Evolutionary conservation across 2,888 invertebrate genomes (phyloP).

Genomic region (Eupithecia pulchellata): DNA sequence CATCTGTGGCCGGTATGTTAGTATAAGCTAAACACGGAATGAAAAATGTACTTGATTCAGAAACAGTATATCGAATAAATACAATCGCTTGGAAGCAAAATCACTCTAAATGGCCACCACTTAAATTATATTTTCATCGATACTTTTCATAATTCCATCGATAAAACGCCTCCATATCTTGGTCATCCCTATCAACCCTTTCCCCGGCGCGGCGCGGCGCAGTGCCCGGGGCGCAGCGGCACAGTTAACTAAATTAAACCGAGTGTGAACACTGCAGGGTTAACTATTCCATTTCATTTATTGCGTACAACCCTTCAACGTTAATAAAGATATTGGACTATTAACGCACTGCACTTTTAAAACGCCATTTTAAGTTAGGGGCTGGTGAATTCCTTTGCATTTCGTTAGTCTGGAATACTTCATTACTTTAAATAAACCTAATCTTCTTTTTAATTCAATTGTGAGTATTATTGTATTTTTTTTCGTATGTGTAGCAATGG

Average conservation of each 20-base stretch:
- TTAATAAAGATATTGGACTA: conserved; percentile 83
- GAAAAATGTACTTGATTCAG: not conserved
- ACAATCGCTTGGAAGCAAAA: not conserved
- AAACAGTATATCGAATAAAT: not conserved
- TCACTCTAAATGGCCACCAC: not conserved
- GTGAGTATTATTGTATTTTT: not conserved
- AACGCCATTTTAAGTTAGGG: conserved; percentile 48
- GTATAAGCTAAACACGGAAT: not conserved
- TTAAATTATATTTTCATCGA: not conserved
- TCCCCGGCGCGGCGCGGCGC: conserved; percentile 56
- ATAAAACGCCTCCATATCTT: not conserved
- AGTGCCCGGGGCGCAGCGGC: conserved; percentile 76
- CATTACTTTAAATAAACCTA: not conserved
- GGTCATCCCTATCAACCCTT: conserved; percentile 75
- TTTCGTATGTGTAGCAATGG: not conserved
- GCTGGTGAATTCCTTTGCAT: conserved; percentile 10
- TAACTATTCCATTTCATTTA: conserved; percentile 85
- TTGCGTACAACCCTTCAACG: conserved; percentile 80
- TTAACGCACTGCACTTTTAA: conserved; percentile 71
- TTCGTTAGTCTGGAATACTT: not conserved
- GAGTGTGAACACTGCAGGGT: conserved; percentile 84
- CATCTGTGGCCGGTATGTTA: not conserved
- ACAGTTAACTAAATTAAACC: conserved; percentile 85
- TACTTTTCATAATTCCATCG: not conserved
- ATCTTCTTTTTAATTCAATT: not conserved